phyloP scores from a whole-genome alignment of 2,888 invertebrate genomes.

The Drosophila neotestacea region DNA sequence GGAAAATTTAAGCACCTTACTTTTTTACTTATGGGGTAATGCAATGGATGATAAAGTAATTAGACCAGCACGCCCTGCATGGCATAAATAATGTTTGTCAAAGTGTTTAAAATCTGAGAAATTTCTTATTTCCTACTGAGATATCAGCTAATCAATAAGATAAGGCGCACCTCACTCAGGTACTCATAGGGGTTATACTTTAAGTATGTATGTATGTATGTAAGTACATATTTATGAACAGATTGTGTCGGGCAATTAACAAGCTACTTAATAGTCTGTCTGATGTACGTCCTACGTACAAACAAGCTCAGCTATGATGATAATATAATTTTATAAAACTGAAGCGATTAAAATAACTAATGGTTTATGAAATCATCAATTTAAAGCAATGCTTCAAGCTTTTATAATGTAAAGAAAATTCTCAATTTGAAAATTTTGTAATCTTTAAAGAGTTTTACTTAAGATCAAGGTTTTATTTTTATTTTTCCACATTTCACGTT shows the following conservation, averaged over 20 bases:
- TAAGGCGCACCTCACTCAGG: constrained; percentile 32
- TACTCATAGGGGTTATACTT: not conserved
- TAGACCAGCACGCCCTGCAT: constrained; percentile 45
- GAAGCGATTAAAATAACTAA: not conserved
- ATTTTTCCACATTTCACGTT: too few relatives aligned
- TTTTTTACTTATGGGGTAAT: constrained; percentile 37
- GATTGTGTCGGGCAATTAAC: constrained; percentile 1
- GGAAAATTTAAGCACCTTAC: constrained; percentile 70
- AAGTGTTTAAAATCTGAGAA: constrained; percentile 12
- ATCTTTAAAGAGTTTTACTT: too few relatives aligned
- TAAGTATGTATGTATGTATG: not conserved
- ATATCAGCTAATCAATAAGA: constrained; percentile 53
- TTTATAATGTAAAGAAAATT: too few relatives aligned
- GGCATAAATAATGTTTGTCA: constrained; percentile 35
- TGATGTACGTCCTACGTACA: not conserved
- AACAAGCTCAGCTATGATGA: not conserved
- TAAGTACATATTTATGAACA: constrained; percentile 6
- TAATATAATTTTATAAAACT: too few relatives aligned
- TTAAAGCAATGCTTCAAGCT: too few relatives aligned
- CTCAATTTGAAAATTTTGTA: too few relatives aligned
- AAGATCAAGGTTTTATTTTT: too few relatives aligned
- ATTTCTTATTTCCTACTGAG: constrained; percentile 30
- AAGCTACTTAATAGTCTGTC: not conserved
- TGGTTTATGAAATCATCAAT: not conserved
- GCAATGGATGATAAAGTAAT: constrained; percentile 66